A percentile compares a stretch with the other conserved stretches of the same genome.
phyloP scores from a whole-genome alignment of 2,113 vertebrate species.

The Psettodes erumei region DNA sequence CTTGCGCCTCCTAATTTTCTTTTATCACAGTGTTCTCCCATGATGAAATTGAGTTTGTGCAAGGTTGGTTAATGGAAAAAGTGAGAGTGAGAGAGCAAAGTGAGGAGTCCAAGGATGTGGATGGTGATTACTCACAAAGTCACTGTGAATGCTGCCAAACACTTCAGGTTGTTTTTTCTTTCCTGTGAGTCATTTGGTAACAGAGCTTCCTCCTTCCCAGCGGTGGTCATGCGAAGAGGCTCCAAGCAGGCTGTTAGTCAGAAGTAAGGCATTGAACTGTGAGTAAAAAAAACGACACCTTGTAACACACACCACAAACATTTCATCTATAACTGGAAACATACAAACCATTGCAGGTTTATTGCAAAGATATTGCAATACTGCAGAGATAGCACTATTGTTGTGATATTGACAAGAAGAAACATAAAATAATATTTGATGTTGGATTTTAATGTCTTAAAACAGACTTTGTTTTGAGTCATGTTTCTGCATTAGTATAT shows the following conservation, averaged over 20 bases:
- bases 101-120: constrained; percentile 67
- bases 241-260: constrained; percentile 71
- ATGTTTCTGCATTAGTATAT: background rate
- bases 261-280: constrained; percentile 66
- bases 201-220: constrained; percentile 75
- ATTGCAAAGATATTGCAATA: no score
- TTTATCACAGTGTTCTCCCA: constrained; percentile 42
- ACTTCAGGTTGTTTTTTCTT: constrained; percentile 66
- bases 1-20: constrained; percentile 43
- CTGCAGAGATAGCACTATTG: constrained; percentile 4
- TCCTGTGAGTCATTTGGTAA: constrained; percentile 75
- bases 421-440: no score
- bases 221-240: constrained; percentile 72
- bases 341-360: constrained; percentile 17
- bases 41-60: constrained; percentile 35
- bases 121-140: constrained; percentile 76
- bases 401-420: background rate
- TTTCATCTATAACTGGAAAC: constrained; percentile 38
- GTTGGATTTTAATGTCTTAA: no score
- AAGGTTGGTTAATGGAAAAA: constrained; percentile 70
- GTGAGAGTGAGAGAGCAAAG: constrained; percentile 68
- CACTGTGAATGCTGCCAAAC: constrained; percentile 65
- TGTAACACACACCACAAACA: constrained; percentile 56
- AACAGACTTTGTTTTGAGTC: no score
- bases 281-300: constrained; percentile 62